Percentiles rank a stretch among this genome's conserved stretches.
Conservation (phyloP, 2,797 vertebrate genomes). For the Dendrocincla tyrannina region DNA sequence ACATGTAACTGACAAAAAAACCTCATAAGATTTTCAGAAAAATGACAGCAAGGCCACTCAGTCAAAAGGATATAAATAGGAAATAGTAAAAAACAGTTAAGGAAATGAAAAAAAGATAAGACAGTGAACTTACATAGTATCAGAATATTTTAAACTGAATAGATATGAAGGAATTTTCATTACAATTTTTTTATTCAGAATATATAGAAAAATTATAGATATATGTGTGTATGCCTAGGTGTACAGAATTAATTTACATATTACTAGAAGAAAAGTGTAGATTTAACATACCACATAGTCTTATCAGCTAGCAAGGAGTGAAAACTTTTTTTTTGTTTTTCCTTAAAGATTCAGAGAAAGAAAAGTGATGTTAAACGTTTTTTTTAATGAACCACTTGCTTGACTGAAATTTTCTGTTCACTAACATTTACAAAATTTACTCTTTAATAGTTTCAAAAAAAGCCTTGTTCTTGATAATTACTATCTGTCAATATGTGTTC, state of each 20-base stretch:
- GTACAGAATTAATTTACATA: not conserved
- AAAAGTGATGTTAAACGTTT: not conserved
- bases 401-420: not conserved
- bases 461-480: not conserved
- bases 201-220: not conserved
- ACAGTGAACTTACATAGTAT: not conserved
- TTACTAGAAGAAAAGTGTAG: not conserved
- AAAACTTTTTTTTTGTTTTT: not conserved
- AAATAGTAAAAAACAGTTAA: not conserved
- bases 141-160: not conserved
- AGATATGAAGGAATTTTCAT: not conserved
- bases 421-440: not conserved
- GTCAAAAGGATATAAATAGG: not conserved
- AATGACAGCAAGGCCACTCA: not conserved
- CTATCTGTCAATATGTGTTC: not conserved
- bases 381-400: not conserved
- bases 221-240: not conserved
- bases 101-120: not conserved
- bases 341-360: not conserved
- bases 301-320: not conserved
- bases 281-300: not conserved
- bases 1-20: not conserved
- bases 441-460: not conserved
- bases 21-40: not conserved
- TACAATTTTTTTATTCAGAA: not conserved